Conservation (phyloP, 2,888 invertebrate species). For the Ormia ochracea region DNA sequence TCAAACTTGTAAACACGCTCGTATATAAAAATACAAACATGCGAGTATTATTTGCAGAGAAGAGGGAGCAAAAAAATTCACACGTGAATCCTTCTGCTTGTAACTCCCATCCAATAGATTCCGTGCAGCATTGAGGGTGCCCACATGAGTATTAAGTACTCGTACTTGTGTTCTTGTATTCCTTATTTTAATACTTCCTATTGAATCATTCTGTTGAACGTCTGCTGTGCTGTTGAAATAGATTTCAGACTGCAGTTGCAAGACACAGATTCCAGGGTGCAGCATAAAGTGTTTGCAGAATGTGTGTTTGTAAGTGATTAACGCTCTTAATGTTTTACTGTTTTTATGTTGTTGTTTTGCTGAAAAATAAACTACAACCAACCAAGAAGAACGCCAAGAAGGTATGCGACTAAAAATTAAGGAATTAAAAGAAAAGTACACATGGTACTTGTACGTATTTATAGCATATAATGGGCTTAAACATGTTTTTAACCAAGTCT, state of each 20-base stretch:
- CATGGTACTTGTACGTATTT: conserved; percentile 19
- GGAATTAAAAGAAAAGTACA: conserved; percentile 9
- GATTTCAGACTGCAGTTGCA: not conserved
- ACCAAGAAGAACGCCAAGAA: conserved; percentile 22
- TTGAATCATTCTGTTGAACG: conserved; percentile 30
- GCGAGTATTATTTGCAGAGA: conserved; percentile 12
- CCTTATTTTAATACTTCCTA: conserved; percentile 23
- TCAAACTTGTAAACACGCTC: not conserved
- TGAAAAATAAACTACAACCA: not conserved
- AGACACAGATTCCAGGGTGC: not conserved
- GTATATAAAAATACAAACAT: conserved; percentile 5
- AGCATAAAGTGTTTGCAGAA: not conserved
- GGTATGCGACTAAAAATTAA: not conserved
- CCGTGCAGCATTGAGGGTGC: not conserved
- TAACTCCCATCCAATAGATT: conserved; percentile 13
- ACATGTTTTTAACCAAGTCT: conserved; percentile 60
- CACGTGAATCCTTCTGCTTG: conserved; percentile 38
- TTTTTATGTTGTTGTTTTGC: conserved; percentile 45
- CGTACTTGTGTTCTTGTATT: not conserved
- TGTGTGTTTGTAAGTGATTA: conserved; percentile 52
- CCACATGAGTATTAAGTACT: conserved; percentile 12
- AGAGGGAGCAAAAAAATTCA: conserved; percentile 22
- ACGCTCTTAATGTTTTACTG: conserved; percentile 54
- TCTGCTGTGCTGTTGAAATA: conserved; percentile 9
- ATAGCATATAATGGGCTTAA: conserved; percentile 48